Evolutionary conservation across 2,888 invertebrate genomes (phyloP).

Genomic region (Dicroscelio sp.): DNA sequence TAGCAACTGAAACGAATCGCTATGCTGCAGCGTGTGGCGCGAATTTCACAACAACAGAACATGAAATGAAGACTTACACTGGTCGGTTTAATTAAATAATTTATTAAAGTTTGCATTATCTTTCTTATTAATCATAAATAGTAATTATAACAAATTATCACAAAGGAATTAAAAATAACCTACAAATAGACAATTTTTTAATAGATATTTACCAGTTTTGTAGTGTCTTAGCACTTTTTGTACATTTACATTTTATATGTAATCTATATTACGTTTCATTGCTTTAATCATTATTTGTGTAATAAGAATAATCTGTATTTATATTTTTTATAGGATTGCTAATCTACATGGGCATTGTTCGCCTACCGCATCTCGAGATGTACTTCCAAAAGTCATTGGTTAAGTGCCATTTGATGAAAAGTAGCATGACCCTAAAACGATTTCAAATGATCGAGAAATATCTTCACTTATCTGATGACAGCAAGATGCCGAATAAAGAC

Average conservation of each 20-base stretch:
- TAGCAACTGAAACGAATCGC: slow-evolving; percentile 34
- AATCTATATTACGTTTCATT: neutral
- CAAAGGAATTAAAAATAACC: neutral
- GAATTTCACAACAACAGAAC: slow-evolving; percentile 23
- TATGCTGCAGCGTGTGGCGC: slow-evolving; percentile 13
- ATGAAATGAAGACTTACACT: slow-evolving; percentile 18
- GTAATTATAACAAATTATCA: neutral
- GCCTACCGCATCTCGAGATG: neutral
- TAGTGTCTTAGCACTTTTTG: neutral
- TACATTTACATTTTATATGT: neutral
- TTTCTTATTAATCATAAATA: neutral
- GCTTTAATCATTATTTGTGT: neutral
- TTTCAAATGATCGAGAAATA: slow-evolving; percentile 2
- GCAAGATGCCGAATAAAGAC: neutral
- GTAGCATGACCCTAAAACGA: neutral
- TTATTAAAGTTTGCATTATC: neutral
- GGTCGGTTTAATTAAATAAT: neutral
- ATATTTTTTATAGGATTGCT: neutral
- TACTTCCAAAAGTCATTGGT: neutral
- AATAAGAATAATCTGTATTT: no score
- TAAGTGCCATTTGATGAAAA: neutral
- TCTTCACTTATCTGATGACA: slow-evolving; percentile 10
- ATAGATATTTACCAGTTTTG: neutral
- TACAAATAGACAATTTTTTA: neutral
- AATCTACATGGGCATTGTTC: neutral